Conservation (phyloP, 1,140 invertebrate genomes). For the Atta colombica region DNA sequence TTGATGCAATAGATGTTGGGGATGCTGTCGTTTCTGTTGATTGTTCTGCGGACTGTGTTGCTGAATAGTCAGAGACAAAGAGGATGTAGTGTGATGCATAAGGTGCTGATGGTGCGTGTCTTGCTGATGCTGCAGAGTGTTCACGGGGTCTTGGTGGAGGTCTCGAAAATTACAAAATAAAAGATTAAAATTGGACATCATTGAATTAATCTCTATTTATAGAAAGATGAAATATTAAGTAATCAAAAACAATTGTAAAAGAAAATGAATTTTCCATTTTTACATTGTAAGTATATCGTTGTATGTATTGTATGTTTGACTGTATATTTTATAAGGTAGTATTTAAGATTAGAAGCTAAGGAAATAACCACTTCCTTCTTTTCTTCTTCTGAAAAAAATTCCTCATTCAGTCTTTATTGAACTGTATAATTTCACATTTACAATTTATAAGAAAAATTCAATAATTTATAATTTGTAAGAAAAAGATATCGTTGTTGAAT, state of each 20-base stretch:
- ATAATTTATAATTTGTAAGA: neutral
- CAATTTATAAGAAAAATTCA: constrained; percentile 17
- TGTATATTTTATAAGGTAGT: neutral
- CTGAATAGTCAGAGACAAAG: constrained; percentile 71
- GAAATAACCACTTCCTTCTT: neutral
- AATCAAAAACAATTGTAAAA: neutral
- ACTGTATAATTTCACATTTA: neutral
- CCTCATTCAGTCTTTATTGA: too few relatives aligned
- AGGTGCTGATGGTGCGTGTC: constrained; percentile 75
- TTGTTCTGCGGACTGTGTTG: constrained; percentile 68
- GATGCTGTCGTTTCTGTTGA: constrained; percentile 69
- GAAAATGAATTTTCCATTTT: neutral
- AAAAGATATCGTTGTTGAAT: neutral
- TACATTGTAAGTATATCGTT: neutral
- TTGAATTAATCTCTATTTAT: neutral
- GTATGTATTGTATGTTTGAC: neutral
- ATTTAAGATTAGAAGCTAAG: neutral
- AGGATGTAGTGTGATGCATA: constrained; percentile 77
- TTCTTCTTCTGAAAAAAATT: neutral
- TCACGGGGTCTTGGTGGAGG: constrained; percentile 78
- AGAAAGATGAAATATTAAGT: neutral
- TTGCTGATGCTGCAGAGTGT: constrained; percentile 67
- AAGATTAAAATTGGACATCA: constrained; percentile 36
- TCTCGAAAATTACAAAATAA: constrained; percentile 65
- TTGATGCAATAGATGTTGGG: constrained; percentile 61